Conservation (phyloP, 2,888 invertebrate genomes). For the Empis stercorea region DNA sequence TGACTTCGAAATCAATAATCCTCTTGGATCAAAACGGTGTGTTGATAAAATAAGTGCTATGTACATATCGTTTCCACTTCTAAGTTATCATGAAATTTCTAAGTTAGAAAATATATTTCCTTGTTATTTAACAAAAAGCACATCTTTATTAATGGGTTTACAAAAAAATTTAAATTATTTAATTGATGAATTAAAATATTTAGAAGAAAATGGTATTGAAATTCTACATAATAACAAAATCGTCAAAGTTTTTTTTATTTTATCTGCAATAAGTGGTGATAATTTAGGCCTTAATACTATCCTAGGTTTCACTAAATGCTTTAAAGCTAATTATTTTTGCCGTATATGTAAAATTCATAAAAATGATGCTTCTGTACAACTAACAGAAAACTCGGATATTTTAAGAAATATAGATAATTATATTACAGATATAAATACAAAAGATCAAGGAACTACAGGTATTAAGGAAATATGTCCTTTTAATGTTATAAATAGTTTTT, state of each 20-base stretch:
- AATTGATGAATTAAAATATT: background rate
- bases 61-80: background rate
- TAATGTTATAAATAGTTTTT: background rate
- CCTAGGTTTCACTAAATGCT: background rate
- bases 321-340: constrained; percentile 1
- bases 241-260: background rate
- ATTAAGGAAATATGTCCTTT: background rate
- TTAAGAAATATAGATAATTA: background rate
- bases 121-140: background rate
- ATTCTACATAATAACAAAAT: background rate
- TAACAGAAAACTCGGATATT: too few species aligned
- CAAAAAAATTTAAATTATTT: background rate
- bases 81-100: background rate
- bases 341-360: background rate
- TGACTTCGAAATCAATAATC: constrained; percentile 9
- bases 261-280: background rate
- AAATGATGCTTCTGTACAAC: background rate
- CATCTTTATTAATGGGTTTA: background rate
- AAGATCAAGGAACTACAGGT: background rate
- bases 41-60: background rate
- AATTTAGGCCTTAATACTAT: background rate
- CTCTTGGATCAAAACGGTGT: background rate
- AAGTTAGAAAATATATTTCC: constrained; percentile 4
- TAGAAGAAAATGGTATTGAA: background rate
- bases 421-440: background rate